Percentiles rank a stretch among this genome's conserved stretches.
phyloP scores from a whole-genome alignment of 2,888 invertebrate genomes.

The Temnothorax ravouxi region DNA sequence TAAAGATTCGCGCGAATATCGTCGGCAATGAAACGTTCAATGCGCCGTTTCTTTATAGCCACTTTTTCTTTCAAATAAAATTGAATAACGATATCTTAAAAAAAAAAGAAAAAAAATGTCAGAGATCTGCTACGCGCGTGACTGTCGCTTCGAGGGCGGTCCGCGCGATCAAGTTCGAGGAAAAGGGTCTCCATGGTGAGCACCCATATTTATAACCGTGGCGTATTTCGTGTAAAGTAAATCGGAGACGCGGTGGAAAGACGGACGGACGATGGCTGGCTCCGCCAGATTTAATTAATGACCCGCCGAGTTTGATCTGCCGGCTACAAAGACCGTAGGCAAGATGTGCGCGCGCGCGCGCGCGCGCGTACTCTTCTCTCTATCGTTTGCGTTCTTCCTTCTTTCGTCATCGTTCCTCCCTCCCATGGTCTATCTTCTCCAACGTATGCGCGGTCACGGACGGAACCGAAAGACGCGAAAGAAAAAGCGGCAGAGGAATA shows the following conservation, averaged over 20 bases:
- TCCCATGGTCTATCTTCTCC: constrained; percentile 45
- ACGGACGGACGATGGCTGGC: constrained; percentile 79
- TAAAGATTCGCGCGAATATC: background rate
- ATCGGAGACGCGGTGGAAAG: constrained; percentile 76
- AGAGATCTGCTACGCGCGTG: constrained; percentile 10
- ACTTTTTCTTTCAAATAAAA: constrained; percentile 1
- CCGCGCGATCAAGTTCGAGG: constrained; percentile 78
- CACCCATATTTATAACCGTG: constrained; percentile 78
- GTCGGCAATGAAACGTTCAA: background rate
- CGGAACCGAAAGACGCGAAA: constrained; percentile 27
- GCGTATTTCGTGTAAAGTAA: constrained; percentile 80
- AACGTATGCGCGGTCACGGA: constrained; percentile 27
- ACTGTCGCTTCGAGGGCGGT: constrained; percentile 73
- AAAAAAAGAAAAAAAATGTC: background rate
- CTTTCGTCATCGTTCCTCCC: constrained; percentile 40
- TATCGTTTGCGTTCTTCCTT: constrained; percentile 34
- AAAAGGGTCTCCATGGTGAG: constrained; percentile 77
- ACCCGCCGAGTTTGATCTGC: constrained; percentile 85
- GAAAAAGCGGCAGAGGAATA: constrained; percentile 37
- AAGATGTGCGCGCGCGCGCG: constrained; percentile 47
- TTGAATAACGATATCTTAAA: background rate
- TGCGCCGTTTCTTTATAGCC: background rate
- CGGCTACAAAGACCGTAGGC: constrained; percentile 80
- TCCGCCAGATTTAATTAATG: constrained; percentile 85
- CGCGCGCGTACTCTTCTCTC: constrained; percentile 53